Conservation (phyloP, 2,888 invertebrate genomes). For the Poecilobothrus nobilitatus region DNA sequence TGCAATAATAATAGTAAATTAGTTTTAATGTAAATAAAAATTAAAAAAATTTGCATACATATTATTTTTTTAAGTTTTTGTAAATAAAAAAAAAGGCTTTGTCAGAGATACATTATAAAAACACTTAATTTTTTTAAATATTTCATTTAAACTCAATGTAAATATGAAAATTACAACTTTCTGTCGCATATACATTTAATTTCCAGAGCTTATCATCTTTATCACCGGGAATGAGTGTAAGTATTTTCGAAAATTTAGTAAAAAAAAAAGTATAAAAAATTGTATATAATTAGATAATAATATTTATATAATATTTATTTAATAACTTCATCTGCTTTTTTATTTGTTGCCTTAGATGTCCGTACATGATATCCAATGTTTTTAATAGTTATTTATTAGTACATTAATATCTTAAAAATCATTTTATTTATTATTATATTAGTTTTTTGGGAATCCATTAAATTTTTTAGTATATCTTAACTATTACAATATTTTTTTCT, state of each 20-base stretch:
- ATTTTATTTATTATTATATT: no score
- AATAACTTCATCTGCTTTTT: no score
- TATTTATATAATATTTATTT: no score
- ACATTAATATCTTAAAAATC: no score
- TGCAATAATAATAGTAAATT: constrained; percentile 16
- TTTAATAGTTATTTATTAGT: no score
- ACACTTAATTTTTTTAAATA: constrained; percentile 4
- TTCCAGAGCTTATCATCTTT: constrained; percentile 75
- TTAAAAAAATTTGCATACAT: no score
- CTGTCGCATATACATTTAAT: constrained; percentile 24
- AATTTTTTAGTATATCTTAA: no score
- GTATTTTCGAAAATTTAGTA: constrained; percentile 33
- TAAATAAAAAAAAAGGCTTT: not conserved
- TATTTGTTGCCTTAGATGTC: no score
- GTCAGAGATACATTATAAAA: not conserved
- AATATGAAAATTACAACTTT: not conserved
- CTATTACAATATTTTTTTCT: no score
- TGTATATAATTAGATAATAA: no score
- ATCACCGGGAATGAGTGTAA: constrained; percentile 72
- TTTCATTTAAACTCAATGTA: not conserved
- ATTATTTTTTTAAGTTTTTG: not conserved
- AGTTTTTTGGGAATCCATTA: no score
- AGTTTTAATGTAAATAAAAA: constrained; percentile 9
- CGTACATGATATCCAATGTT: no score
- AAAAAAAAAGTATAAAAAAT: constrained; percentile 11